phyloP scores from a whole-genome alignment of 2,888 invertebrate genomes.

The Chirona hameri region DNA sequence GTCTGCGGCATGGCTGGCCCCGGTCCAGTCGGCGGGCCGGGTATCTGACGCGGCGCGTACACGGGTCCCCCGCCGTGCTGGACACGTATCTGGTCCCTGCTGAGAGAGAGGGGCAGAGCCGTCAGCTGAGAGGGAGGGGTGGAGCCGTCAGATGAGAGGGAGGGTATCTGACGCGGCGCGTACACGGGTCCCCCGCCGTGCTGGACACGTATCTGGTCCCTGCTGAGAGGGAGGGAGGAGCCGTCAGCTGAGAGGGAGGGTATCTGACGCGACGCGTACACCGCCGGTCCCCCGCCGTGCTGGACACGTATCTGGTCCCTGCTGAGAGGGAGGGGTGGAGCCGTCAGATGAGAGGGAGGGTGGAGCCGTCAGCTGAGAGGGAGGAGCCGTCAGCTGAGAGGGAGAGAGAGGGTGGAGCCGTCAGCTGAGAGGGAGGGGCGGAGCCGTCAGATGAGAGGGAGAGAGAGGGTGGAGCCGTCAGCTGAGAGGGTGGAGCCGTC shows the following conservation, averaged over 20 bases:
- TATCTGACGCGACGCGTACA: neutral
- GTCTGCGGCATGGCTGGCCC: conserved; percentile 4
- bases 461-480: too few relatives aligned
- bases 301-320: conserved; percentile 26
- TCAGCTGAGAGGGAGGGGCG: neutral
- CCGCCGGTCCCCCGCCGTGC: neutral
- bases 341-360: neutral
- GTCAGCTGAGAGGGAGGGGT: neutral
- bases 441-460: too few relatives aligned
- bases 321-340: neutral
- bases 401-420: too few relatives aligned
- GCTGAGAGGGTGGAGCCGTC: too few relatives aligned
- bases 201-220: conserved; percentile 22
- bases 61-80: neutral
- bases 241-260: too few relatives aligned
- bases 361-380: too few relatives aligned
- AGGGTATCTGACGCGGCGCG: neutral
- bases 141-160: too few relatives aligned
- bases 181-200: neutral
- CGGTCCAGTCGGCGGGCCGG: neutral
- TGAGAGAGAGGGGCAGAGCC: neutral
- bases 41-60: neutral
- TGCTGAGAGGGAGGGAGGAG: neutral
- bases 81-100: conserved; percentile 24
- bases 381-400: neutral